These are phyloP conservation scores for Crocallis elinguaria DNA, from an alignment of 2,888 invertebrate species.

Conservation along the genomic window DNA sequence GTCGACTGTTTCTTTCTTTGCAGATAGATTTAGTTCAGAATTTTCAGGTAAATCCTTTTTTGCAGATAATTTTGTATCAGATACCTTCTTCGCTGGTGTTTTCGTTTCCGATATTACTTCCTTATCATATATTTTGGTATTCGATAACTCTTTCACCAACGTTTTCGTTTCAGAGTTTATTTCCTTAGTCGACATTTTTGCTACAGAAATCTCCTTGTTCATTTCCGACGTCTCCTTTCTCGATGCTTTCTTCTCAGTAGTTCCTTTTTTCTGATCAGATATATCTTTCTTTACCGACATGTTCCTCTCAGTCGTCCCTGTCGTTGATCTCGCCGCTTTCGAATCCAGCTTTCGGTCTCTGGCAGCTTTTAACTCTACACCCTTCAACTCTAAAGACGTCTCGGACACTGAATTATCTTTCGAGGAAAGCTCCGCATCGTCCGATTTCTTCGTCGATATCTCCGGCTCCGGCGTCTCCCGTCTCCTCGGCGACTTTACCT, in stretches of 20 bases:
- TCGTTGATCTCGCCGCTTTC: constrained; percentile 6
- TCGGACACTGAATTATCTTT: constrained; percentile 7
- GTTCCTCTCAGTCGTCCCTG: constrained; percentile 4
- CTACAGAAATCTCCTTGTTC: background rate
- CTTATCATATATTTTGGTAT: background rate
- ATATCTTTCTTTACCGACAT: background rate
- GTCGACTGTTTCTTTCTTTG: constrained; percentile 5
- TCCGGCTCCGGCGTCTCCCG: background rate
- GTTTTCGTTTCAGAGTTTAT: background rate
- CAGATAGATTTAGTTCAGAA: background rate
- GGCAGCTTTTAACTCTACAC: constrained; percentile 17
- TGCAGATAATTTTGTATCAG: background rate
- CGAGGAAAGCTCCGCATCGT: constrained; percentile 2
- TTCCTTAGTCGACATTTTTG: background rate
- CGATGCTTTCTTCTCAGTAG: background rate
- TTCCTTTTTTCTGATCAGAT: constrained; percentile 4
- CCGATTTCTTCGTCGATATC: background rate
- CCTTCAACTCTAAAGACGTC: background rate
- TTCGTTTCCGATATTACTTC: background rate
- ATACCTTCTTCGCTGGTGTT: background rate
- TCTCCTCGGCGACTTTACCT: background rate
- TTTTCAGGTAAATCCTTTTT: constrained; percentile 1
- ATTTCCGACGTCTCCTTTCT: background rate
- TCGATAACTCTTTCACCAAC: constrained; percentile 3
- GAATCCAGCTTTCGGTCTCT: constrained; percentile 19